phyloP scores from a whole-genome alignment of 2,797 vertebrate genomes.

The Hoplostethus mediterraneus region DNA sequence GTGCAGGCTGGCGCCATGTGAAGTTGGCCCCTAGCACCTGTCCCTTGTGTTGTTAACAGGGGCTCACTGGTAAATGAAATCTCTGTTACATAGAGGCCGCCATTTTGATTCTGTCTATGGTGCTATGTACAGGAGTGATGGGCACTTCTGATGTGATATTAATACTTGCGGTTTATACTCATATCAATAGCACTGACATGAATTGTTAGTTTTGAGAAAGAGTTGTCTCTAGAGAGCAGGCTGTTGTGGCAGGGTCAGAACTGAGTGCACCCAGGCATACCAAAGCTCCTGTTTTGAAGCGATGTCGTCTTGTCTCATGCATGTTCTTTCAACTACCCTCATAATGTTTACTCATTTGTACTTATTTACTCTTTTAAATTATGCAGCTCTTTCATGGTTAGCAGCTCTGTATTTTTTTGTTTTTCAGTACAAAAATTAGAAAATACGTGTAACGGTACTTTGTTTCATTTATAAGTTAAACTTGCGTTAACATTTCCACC shows the following conservation, averaged over 20 bases:
- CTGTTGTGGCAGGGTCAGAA: conserved; percentile 68
- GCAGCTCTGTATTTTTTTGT: conserved; percentile 49
- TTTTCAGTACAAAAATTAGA: conserved; percentile 58
- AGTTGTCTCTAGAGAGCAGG: conserved; percentile 51
- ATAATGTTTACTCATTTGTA: conserved; percentile 74
- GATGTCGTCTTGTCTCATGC: conserved; percentile 54
- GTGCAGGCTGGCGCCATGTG: conserved; percentile 65
- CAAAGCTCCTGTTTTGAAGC: conserved; percentile 73
- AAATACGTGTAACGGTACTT: conserved; percentile 71
- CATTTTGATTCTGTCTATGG: conserved; percentile 69
- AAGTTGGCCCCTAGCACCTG: conserved; percentile 64
- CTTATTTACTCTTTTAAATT: conserved; percentile 60
- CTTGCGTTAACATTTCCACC: conserved; percentile 63
- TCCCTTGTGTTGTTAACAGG: conserved; percentile 65
- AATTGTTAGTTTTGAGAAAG: conserved; percentile 37
- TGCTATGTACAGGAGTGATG: conserved; percentile 72
- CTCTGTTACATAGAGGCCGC: conserved; percentile 76
- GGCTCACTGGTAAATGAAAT: conserved; percentile 68
- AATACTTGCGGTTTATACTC: conserved; percentile 58
- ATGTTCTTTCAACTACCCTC: conserved; percentile 48
- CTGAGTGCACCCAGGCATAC: conserved; percentile 69
- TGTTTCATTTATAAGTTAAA: conserved; percentile 60
- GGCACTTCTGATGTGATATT: conserved; percentile 69
- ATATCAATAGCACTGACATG: conserved; percentile 63
- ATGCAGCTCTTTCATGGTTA: conserved; percentile 69